Percentiles rank a stretch among this genome's conserved stretches.
Conservation (phyloP, 2,888 invertebrate species). For the Sclerodermus sp. region DNA sequence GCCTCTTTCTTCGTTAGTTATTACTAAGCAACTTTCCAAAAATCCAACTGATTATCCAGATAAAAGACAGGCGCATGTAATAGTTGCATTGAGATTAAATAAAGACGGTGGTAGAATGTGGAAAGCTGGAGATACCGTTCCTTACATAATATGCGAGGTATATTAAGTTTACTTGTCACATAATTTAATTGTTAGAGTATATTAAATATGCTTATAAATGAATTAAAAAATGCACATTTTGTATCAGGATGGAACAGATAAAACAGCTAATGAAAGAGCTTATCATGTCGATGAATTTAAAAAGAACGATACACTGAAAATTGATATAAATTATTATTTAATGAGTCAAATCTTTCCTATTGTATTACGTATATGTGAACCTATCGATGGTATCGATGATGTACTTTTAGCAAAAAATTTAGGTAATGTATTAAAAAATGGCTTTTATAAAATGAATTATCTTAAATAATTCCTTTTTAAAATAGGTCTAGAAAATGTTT, state of each 20-base stretch:
- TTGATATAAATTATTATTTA: slow-evolving; percentile 90
- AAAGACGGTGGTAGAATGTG: slow-evolving; percentile 78
- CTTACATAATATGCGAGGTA: slow-evolving; percentile 89
- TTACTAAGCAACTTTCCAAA: slow-evolving; percentile 94
- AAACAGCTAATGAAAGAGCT: slow-evolving; percentile 84
- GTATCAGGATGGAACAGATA: slow-evolving; percentile 71
- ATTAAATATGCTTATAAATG: background rate
- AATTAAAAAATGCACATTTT: slow-evolving; percentile 1
- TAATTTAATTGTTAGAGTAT: background rate
- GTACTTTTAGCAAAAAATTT: slow-evolving; percentile 87
- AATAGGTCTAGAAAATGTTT: slow-evolving; percentile 37
- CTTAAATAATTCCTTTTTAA: slow-evolving; percentile 3
- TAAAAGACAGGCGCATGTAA: slow-evolving; percentile 83
- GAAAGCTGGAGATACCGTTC: slow-evolving; percentile 91
- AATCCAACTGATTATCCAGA: slow-evolving; percentile 91
- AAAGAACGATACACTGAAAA: slow-evolving; percentile 67
- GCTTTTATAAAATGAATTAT: slow-evolving; percentile 3
- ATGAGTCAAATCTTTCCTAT: slow-evolving; percentile 96
- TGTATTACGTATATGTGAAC: slow-evolving; percentile 90
- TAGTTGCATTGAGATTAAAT: slow-evolving; percentile 83
- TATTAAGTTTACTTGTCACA: slow-evolving; percentile 9
- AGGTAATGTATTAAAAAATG: slow-evolving; percentile 60
- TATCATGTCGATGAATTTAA: slow-evolving; percentile 92
- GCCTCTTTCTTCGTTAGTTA: slow-evolving; percentile 76
- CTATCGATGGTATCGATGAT: slow-evolving; percentile 91